phyloP scores from a whole-genome alignment of 2,113 vertebrate genomes.

The Neolamprologus sp. region DNA sequence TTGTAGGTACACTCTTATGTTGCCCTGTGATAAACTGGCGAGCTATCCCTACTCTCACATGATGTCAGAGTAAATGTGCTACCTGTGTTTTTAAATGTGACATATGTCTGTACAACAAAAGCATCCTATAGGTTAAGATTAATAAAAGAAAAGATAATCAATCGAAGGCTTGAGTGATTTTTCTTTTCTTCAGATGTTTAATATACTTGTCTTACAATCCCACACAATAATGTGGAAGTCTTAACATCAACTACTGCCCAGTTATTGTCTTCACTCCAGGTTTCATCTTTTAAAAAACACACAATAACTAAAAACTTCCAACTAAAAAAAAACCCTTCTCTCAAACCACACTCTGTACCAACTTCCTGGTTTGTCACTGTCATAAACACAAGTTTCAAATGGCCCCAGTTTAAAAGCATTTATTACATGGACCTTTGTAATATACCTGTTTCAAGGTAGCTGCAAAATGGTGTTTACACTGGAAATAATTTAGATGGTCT shows the following conservation, averaged over 20 bases:
- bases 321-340: fast-evolving
- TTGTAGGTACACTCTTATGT: not conserved
- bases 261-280: not conserved
- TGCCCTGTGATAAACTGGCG: not conserved
- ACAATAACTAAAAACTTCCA: not conserved
- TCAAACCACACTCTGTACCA: not conserved
- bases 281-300: not conserved
- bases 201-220: not conserved
- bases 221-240: not conserved
- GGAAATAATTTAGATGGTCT: not conserved
- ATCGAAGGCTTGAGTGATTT: not conserved
- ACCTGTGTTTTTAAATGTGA: not conserved
- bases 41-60: not conserved
- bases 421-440: not conserved
- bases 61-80: not conserved
- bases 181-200: not conserved
- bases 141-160: not conserved
- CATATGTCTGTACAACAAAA: not conserved
- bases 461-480: not conserved
- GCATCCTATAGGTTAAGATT: not conserved
- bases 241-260: not conserved
- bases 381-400: not conserved
- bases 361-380: not conserved
- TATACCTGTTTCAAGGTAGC: not conserved
- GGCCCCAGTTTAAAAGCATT: not conserved